Base-by-base conservation (phyloP, 2,113 vertebrate species). In the Tinamus guttatus region DNA sequence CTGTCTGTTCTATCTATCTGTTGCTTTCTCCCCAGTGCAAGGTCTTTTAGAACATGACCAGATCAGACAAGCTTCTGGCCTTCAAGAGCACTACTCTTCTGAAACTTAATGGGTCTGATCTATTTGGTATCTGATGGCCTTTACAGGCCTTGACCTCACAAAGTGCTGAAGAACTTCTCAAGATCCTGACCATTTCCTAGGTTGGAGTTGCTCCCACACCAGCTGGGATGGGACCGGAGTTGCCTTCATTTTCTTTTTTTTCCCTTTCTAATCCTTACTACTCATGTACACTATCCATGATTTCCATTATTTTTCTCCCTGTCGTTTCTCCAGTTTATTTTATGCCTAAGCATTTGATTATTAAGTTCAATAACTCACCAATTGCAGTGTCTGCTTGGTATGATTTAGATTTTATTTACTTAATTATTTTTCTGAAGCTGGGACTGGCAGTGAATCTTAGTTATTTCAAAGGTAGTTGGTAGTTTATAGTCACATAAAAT, bases 161-260 rank as follows among this genome's bases (percentile, higher is more conserved):
- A 85, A 47, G 54, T 36, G 71, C 36, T 47, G 45, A 90, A 28
- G 1, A 18, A 19, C 60, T 54, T 17, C 2, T 1, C 15, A 45
- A 0, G 0, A 21, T 19, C 51, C 56, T 92, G 1, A 68, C 65
- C 15, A 22, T 85, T 82, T 28, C 4, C 20, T 16, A 6, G 0
- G 1, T 3, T 22, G 41, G 81, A 32, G 14, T 18, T 7, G 59
- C 62, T 68, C 34, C 24, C 21, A 12, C 27, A 36, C 3, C 5
- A 60, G 4, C 12, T 63, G 32, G 60, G 36, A 20, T 8, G 28
- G 28, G 13, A 58, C 36, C 54, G 6, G 2, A 78, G 56, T 16
- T 7, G 21, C 1, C 0, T 52, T 12, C 32, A 22, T 47, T 81
- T 90, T 69, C 41, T 56, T 58, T 11, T 77, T 25, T 40, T 8